Percentiles rank a stretch among this genome's conserved stretches.
These are phyloP conservation scores for Parauchenoglanis punctatus DNA, from an alignment of 2,797 vertebrate species.

Conservation along the genomic window DNA sequence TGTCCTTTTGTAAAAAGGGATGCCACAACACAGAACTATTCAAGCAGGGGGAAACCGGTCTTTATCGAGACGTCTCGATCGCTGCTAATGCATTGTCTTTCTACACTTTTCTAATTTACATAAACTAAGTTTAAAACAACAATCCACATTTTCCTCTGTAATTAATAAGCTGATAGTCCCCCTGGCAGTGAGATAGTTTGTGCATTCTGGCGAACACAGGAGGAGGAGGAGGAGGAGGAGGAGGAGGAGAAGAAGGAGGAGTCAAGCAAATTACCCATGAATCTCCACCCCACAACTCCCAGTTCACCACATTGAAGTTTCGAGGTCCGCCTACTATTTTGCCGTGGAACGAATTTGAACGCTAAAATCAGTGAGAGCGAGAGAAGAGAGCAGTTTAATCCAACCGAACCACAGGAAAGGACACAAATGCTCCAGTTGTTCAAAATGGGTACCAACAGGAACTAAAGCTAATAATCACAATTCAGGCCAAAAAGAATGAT, in stretches of 20 bases:
- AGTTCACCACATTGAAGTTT: constrained; percentile 80
- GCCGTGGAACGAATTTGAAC: constrained; percentile 72
- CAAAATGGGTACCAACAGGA: not conserved
- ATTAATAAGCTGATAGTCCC: constrained; percentile 8
- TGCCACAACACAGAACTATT: constrained; percentile 55
- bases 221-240: constrained; percentile 52
- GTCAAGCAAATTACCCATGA: constrained; percentile 77
- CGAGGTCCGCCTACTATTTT: constrained; percentile 75
- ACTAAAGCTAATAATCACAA: not conserved
- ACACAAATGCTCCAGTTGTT: constrained; percentile 18
- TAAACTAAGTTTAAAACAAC: not conserved
- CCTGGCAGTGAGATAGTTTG: constrained; percentile 56
- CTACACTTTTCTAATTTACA: not conserved
- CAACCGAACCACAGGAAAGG: constrained; percentile 57
- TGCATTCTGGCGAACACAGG: constrained; percentile 68
- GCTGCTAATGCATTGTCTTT: not conserved
- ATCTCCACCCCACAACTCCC: constrained; percentile 83
- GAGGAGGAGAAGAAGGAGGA: constrained; percentile 60
- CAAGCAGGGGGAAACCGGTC: constrained; percentile 45
- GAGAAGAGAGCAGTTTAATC: constrained; percentile 65
- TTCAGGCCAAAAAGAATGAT: not conserved
- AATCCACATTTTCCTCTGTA: not conserved
- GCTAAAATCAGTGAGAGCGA: constrained; percentile 65
- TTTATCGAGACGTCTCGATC: not conserved
- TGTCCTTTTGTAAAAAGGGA: constrained; percentile 23